Percentiles rank a stretch among this genome's conserved stretches.
phyloP scores from a whole-genome alignment of 2,113 vertebrate genomes.

The Bostrychus sinensis region DNA sequence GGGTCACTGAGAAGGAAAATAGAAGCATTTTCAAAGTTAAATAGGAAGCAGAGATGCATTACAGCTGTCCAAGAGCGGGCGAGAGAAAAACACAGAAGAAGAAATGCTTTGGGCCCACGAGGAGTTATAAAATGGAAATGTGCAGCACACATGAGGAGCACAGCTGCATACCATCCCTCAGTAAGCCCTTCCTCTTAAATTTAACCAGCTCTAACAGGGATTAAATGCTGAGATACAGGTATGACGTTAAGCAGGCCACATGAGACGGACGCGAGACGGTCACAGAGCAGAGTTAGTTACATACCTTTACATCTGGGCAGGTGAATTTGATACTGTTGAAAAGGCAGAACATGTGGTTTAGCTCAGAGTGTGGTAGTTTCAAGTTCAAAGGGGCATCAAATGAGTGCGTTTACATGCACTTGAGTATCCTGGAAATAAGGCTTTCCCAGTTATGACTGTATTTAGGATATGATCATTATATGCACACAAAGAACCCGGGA shows the following conservation, averaged over 20 bases:
- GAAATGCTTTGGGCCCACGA: constrained; percentile 41
- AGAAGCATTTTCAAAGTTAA: constrained; percentile 38
- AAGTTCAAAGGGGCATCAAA: not conserved
- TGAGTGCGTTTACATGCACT: too few relatives aligned
- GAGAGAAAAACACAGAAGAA: constrained; percentile 19
- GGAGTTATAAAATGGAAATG: constrained; percentile 66
- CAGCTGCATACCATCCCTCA: constrained; percentile 66
- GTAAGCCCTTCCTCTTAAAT: constrained; percentile 64
- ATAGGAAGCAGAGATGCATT: constrained; percentile 51
- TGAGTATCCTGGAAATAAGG: too few relatives aligned
- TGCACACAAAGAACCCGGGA: too few relatives aligned
- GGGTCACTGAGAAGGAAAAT: constrained; percentile 9
- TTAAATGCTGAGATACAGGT: constrained; percentile 47
- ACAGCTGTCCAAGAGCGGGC: constrained; percentile 17
- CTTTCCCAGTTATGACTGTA: too few relatives aligned
- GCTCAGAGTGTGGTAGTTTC: not conserved
- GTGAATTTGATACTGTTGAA: not conserved
- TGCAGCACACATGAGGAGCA: constrained; percentile 66
- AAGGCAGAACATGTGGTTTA: not conserved
- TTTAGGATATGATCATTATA: too few relatives aligned
- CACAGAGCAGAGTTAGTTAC: constrained; percentile 14
- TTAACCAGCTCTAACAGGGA: constrained; percentile 49
- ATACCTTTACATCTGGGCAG: constrained; percentile 7
- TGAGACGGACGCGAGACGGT: constrained; percentile 28
- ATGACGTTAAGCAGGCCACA: constrained; percentile 37